Evolutionary conservation across 2,797 vertebrate species (phyloP).

Genomic region (Harpagifer antarcticus): DNA sequence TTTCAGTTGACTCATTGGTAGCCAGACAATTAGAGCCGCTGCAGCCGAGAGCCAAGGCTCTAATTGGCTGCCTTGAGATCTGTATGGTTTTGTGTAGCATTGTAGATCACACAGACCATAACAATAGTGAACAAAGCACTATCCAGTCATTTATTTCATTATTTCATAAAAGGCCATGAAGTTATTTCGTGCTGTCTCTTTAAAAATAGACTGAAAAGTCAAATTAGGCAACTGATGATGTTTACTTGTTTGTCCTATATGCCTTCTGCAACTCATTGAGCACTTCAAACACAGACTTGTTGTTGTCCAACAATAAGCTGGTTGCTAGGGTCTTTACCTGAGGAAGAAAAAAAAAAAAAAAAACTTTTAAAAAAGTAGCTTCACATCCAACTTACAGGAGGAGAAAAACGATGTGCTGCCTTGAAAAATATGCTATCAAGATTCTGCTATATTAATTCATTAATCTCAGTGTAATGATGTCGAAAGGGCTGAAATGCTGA

Average conservation of each 20-base stretch:
- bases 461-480: slow-evolving; percentile 62
- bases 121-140: slow-evolving; percentile 36
- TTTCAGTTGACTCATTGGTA: slow-evolving; percentile 32
- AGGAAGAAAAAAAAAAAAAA: background rate
- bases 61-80: slow-evolving; percentile 68
- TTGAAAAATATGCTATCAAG: too few relatives aligned
- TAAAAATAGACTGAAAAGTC: slow-evolving; percentile 1
- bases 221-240: slow-evolving; percentile 2
- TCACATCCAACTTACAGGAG: too few relatives aligned
- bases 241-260: background rate
- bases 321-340: background rate
- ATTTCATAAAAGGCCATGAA: background rate
- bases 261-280: background rate
- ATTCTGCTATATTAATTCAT: slow-evolving; percentile 55
- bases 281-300: background rate
- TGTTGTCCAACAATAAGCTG: background rate
- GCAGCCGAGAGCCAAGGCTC: slow-evolving; percentile 19
- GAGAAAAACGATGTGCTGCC: too few relatives aligned
- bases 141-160: background rate
- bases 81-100: slow-evolving; percentile 35
- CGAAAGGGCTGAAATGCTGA: slow-evolving; percentile 19
- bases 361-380: background rate
- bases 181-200: background rate
- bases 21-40: slow-evolving; percentile 51
- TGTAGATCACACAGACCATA: slow-evolving; percentile 36